A percentile compares a stretch with the other conserved stretches of the same genome.
Evolutionary conservation across 2,888 invertebrate genomes (phyloP).

Genomic region (Acholoe squamosa): DNA sequence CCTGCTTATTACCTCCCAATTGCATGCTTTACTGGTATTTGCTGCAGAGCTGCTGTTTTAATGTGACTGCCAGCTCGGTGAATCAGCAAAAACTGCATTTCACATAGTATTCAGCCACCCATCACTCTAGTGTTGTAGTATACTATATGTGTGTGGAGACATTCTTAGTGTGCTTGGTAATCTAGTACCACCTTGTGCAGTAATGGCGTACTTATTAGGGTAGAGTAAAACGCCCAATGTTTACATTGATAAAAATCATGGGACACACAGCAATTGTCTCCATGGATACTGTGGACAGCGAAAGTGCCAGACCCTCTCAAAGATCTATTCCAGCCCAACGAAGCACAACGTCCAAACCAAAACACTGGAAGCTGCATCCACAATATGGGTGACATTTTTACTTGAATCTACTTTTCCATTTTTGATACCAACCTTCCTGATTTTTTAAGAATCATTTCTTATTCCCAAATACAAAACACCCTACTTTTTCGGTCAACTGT

Average conservation of each 20-base stretch:
- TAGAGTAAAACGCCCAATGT: slow-evolving; percentile 25
- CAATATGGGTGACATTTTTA: slow-evolving; percentile 57
- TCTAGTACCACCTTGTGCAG: not conserved
- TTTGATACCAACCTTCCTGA: slow-evolving; percentile 58
- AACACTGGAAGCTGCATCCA: slow-evolving; percentile 54
- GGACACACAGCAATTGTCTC: not conserved
- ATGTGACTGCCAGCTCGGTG: slow-evolving; percentile 20
- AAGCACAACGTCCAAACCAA: slow-evolving; percentile 56
- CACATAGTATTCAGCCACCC: not conserved
- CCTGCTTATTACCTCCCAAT: not conserved
- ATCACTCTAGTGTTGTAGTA: not conserved
- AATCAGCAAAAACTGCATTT: slow-evolving; percentile 31
- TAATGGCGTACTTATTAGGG: slow-evolving; percentile 36
- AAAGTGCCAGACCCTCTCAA: slow-evolving; percentile 62
- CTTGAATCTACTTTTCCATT: slow-evolving; percentile 62
- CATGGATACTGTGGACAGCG: slow-evolving; percentile 29
- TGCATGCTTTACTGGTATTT: slow-evolving; percentile 6
- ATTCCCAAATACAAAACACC: not conserved
- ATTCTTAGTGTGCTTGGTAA: not conserved
- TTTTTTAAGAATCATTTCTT: not conserved
- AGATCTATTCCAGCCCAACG: slow-evolving; percentile 60
- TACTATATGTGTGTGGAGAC: not conserved
- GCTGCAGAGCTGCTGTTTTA: slow-evolving; percentile 41
- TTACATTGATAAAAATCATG: not conserved
- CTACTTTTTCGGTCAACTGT: slow-evolving; percentile 54